Conservation (phyloP, 1,140 invertebrate genomes). For the Pachyrhynchus sulphureomaculatus region DNA sequence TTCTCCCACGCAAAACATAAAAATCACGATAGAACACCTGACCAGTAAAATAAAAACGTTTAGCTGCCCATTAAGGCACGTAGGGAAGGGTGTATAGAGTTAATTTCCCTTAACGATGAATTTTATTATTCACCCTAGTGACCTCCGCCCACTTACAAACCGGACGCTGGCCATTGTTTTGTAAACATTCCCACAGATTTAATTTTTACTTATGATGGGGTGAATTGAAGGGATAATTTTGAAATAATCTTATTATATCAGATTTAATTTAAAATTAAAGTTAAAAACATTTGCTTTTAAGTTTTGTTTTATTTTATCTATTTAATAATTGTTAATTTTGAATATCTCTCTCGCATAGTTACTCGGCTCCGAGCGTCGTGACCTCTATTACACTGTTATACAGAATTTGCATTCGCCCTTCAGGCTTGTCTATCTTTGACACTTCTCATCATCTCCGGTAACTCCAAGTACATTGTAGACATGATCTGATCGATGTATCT, state of each 20-base stretch:
- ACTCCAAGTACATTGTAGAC: too few relatives aligned
- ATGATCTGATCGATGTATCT: too few relatives aligned
- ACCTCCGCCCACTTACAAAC: slow-evolving; percentile 17
- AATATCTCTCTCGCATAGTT: too few relatives aligned
- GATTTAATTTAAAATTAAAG: too few relatives aligned
- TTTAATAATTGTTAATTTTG: too few relatives aligned
- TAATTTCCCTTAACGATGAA: slow-evolving; percentile 22
- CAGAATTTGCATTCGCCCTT: too few relatives aligned
- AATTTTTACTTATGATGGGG: background rate
- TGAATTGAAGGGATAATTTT: background rate
- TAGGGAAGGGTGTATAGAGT: slow-evolving; percentile 15
- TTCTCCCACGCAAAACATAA: slow-evolving; percentile 23
- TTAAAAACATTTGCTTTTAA: too few relatives aligned
- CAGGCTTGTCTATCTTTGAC: too few relatives aligned
- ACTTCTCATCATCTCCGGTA: too few relatives aligned
- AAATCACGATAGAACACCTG: slow-evolving; percentile 24
- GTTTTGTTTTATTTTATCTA: too few relatives aligned
- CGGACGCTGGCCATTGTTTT: slow-evolving; percentile 27
- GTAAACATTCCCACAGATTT: slow-evolving; percentile 27
- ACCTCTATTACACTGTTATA: too few relatives aligned
- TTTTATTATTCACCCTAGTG: slow-evolving; percentile 25
- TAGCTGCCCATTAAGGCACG: background rate
- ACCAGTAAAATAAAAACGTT: slow-evolving; percentile 21
- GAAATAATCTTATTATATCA: background rate
- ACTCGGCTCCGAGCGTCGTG: too few relatives aligned